Evolutionary conservation across 2,113 vertebrate genomes (phyloP), one percentile per base, ranked within the genome.

Genomic region (Mobula hypostoma): DNA sequence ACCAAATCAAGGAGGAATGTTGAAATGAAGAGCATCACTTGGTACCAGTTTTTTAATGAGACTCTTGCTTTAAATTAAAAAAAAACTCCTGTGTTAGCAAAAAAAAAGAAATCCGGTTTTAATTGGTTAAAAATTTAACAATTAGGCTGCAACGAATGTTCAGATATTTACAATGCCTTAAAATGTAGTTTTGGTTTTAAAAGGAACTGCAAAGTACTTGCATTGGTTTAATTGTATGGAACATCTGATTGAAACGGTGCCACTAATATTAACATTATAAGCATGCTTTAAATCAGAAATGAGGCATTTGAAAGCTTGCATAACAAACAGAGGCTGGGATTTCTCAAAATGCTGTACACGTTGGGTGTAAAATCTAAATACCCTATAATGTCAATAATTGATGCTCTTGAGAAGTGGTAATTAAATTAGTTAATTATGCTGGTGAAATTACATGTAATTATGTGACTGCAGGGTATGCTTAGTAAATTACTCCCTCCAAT

Each of bases 391-490:
- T 99, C 99, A 99, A 99, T 99, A 99, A 99, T 99, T 99, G 99
- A 99, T 99, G 98, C 98, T 99, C 98, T 99, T 98, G 99, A 99
- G 98, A 98, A 99, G 98, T 98, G 98, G 99, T 99, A 99, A 99
- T 99, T 99, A 99, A 99, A 99, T 99, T 99, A 99, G 99, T 99
- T 99, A 99, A 99, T 99, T 99, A 99, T 98, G 98, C 98, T 97
- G 98, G 98, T 99, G 99, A 99, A 99, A 99, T 99, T 98, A 99
- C 98, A 99, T 99, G 98, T 98, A 99, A 99, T 99, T 99, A 99
- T 98, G 98, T 99, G 99, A 99, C 99, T 99, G 98, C 98, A 99
- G 99, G 99, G 98, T 99, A 98, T 99, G 98, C 99, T 99, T 99
- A 99, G 98, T 99, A 99, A 99, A 99, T 99, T 99, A 99, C 98